These are phyloP conservation scores for Dryas iulia DNA, from an alignment of 1,140 invertebrate genomes.

Conservation along the genomic window DNA sequence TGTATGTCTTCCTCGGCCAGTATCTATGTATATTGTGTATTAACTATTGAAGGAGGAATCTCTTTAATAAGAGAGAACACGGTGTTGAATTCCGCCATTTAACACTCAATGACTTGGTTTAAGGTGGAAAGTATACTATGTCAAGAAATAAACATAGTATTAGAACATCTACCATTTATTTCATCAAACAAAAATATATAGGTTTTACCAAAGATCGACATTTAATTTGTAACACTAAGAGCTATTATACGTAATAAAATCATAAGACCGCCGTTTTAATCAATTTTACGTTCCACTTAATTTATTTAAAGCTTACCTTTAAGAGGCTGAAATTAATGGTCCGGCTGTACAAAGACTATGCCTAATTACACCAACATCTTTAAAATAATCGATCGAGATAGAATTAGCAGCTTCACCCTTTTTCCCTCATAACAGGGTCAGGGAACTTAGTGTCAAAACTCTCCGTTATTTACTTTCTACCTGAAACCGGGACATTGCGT, in stretches of 20 bases:
- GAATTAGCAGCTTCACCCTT: too few relatives aligned
- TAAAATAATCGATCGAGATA: not conserved
- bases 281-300: constrained; percentile 3
- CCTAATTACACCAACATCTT: not conserved
- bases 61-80: too few relatives aligned
- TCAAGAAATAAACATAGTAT: too few relatives aligned
- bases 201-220: not conserved
- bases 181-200: not conserved
- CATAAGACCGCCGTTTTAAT: not conserved
- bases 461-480: too few relatives aligned
- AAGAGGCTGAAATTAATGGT: constrained; percentile 2
- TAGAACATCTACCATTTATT: not conserved
- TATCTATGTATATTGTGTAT: too few relatives aligned
- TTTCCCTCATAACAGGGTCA: too few relatives aligned
- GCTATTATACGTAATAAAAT: not conserved
- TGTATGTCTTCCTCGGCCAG: too few relatives aligned
- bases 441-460: too few relatives aligned
- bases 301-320: not conserved
- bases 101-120: not conserved
- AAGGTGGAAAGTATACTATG: too few relatives aligned
- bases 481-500: too few relatives aligned
- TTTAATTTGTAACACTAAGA: not conserved
- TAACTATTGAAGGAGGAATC: too few relatives aligned
- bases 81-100: too few relatives aligned
- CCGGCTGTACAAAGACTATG: not conserved